Percentiles rank a stretch among this genome's conserved stretches.
phyloP scores from a whole-genome alignment of 2,113 vertebrate species.

The Ptychochromis oligacanthus region DNA sequence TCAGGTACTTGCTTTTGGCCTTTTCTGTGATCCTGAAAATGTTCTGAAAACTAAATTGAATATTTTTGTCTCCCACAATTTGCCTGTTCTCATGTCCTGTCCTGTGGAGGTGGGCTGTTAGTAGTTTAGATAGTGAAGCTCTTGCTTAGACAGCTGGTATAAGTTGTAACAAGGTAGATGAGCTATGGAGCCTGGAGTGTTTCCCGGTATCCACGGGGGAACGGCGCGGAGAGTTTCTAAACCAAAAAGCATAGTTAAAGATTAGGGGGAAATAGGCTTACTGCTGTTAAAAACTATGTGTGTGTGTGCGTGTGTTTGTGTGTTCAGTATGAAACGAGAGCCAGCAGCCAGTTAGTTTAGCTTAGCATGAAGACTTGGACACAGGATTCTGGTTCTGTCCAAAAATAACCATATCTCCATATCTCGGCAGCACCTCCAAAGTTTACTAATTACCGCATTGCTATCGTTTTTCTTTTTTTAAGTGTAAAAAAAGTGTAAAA shows the following conservation, averaged over 20 bases:
- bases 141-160: conserved; percentile 12
- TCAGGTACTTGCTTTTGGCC: not conserved
- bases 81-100: not conserved
- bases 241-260: not conserved
- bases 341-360: not conserved
- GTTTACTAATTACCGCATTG: not conserved
- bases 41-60: not conserved
- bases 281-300: not conserved
- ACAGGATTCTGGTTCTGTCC: too few relatives aligned
- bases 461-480: not conserved
- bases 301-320: not conserved
- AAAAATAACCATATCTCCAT: too few relatives aligned
- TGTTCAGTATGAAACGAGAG: not conserved
- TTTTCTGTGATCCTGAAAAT: not conserved
- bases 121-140: not conserved
- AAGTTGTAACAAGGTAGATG: conserved; percentile 2
- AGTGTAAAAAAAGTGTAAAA: not conserved
- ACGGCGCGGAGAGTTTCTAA: not conserved
- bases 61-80: not conserved
- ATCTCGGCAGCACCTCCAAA: not conserved
- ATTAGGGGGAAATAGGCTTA: not conserved
- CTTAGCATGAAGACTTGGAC: not conserved
- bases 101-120: not conserved
- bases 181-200: not conserved
- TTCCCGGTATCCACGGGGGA: conserved; percentile 1